Conservation (phyloP, 2,888 invertebrate species). For the Cerastis leucographa region DNA sequence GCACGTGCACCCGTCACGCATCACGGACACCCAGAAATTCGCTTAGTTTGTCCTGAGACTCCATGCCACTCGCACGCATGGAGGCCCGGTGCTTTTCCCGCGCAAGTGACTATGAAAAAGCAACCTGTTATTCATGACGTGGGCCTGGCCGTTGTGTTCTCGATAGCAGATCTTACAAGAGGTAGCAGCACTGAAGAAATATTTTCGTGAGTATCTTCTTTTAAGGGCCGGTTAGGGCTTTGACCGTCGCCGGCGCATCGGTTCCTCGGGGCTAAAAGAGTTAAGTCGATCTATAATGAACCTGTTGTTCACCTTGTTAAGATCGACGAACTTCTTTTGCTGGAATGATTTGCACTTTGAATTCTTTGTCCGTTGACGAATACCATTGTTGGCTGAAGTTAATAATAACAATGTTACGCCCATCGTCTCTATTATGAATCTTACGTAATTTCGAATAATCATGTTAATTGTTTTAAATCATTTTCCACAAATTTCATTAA, state of each 20-base stretch:
- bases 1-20: constrained; percentile 89
- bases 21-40: constrained; percentile 86
- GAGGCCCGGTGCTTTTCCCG: constrained; percentile 77
- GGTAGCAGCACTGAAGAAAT: constrained; percentile 77
- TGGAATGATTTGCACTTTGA: constrained; percentile 69
- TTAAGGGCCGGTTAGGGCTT: constrained; percentile 73
- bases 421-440: constrained; percentile 19
- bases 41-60: constrained; percentile 86
- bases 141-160: constrained; percentile 74
- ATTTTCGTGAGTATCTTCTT: constrained; percentile 81
- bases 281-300: constrained; percentile 78
- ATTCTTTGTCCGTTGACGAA: constrained; percentile 42
- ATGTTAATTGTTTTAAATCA: neutral
- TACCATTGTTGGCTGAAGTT: constrained; percentile 18
- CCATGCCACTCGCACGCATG: constrained; percentile 84
- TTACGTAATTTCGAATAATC: neutral
- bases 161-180: constrained; percentile 65
- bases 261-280: constrained; percentile 75
- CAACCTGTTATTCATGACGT: constrained; percentile 75
- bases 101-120: constrained; percentile 85
- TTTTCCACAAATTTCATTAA: neutral
- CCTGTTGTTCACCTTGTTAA: constrained; percentile 83
- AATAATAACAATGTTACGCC: constrained; percentile 33
- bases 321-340: constrained; percentile 78
- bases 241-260: constrained; percentile 74